phyloP scores from a whole-genome alignment of 1,140 invertebrate genomes.

The Listronotus oregonensis region DNA sequence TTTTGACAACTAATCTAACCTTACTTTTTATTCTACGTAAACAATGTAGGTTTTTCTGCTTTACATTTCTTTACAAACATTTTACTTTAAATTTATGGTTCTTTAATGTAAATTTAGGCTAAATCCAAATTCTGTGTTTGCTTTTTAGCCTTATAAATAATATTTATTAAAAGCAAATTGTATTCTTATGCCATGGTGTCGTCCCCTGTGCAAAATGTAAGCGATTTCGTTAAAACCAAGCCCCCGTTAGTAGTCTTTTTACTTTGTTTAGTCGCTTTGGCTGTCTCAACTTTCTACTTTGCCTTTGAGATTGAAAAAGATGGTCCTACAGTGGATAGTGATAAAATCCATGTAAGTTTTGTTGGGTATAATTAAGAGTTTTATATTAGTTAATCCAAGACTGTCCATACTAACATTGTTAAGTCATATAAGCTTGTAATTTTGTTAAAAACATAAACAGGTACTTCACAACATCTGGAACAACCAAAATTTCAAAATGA shows the following conservation, averaged over 20 bases:
- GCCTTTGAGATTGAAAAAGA: slow-evolving; percentile 23
- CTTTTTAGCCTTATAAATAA: too few relatives aligned
- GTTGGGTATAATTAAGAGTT: too few relatives aligned
- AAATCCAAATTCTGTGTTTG: too few relatives aligned
- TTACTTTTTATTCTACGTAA: background rate
- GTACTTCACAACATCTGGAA: too few relatives aligned
- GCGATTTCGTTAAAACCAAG: slow-evolving; percentile 24
- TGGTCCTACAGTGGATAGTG: slow-evolving; percentile 15
- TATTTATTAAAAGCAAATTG: too few relatives aligned
- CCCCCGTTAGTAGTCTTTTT: slow-evolving; percentile 27
- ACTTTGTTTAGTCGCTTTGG: slow-evolving; percentile 23
- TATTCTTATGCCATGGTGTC: slow-evolving; percentile 17
- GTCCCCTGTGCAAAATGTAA: slow-evolving; percentile 28
- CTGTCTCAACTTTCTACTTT: slow-evolving; percentile 29
- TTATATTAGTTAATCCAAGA: too few relatives aligned
- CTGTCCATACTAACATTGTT: too few relatives aligned
- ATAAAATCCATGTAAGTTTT: slow-evolving; percentile 28
- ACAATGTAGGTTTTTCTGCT: background rate
- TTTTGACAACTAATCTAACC: too few relatives aligned
- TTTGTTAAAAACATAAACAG: too few relatives aligned
- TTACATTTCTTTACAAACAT: background rate
- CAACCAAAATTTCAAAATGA: too few relatives aligned
- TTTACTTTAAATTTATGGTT: background rate
- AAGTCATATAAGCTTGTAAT: too few relatives aligned
- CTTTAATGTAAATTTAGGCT: background rate